Evolutionary conservation across 2,888 invertebrate genomes (phyloP).

Genomic region (Gisinianus flammeolus): DNA sequence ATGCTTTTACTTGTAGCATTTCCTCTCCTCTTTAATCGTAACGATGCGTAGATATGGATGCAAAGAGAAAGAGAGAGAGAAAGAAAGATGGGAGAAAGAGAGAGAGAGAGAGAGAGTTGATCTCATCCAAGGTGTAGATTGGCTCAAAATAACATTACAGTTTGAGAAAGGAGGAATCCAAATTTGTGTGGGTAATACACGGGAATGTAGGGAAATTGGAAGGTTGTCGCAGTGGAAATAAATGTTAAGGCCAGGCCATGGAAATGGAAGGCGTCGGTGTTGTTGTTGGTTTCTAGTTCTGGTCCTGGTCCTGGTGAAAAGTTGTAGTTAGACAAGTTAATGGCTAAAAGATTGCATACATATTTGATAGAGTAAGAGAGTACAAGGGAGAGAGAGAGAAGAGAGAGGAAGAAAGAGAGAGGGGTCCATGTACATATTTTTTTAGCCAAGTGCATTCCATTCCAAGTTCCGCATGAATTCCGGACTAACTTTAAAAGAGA

Average conservation of each 20-base stretch:
- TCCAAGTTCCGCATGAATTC: not conserved
- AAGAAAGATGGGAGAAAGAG: not conserved
- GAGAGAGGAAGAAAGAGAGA: not conserved
- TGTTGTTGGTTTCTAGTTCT: not conserved
- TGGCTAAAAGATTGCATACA: constrained; percentile 23
- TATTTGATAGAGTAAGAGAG: constrained; percentile 15
- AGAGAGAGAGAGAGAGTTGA: not conserved
- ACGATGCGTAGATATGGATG: not conserved
- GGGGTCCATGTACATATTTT: not conserved
- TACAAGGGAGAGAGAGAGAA: not conserved
- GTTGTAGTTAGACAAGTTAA: constrained; percentile 22
- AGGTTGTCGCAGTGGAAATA: too few relatives aligned
- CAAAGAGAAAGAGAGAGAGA: not conserved
- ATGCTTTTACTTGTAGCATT: too few relatives aligned
- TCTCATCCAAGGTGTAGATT: not conserved
- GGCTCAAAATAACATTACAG: too few relatives aligned
- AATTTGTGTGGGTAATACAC: too few relatives aligned
- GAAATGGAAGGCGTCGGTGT: not conserved
- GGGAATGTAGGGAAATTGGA: too few relatives aligned
- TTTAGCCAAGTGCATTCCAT: not conserved
- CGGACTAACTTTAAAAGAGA: not conserved
- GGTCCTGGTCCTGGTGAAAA: not conserved
- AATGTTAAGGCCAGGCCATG: too few relatives aligned
- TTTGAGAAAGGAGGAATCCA: not conserved
- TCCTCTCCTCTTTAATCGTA: too few relatives aligned